phyloP scores from a whole-genome alignment of 2,797 vertebrate species.

The Poecilia gillii region DNA sequence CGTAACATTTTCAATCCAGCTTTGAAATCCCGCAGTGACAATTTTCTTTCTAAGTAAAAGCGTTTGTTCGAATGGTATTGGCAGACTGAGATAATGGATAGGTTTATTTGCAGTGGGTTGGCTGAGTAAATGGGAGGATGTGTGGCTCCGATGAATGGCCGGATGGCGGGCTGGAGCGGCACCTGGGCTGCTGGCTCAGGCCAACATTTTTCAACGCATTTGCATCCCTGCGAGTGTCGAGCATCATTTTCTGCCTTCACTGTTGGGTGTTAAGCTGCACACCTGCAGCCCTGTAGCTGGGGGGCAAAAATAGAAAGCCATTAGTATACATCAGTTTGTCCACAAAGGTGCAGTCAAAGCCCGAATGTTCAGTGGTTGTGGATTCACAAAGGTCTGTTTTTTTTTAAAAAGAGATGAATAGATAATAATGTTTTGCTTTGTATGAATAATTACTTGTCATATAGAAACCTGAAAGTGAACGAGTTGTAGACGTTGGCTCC shows the following conservation, averaged over 20 bases:
- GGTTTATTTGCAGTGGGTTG: slow-evolving; percentile 15
- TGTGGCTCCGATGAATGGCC: slow-evolving; percentile 30
- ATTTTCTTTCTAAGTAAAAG: background rate
- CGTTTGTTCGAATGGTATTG: slow-evolving; percentile 14
- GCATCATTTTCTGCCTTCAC: background rate
- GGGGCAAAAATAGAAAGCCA: background rate
- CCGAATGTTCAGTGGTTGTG: slow-evolving; percentile 12
- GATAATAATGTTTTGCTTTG: slow-evolving; percentile 13
- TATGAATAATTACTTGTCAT: slow-evolving; percentile 16
- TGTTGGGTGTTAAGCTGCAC: background rate
- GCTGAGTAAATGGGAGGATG: slow-evolving; percentile 35
- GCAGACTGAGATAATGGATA: slow-evolving; percentile 17
- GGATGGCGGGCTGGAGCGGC: slow-evolving; percentile 27
- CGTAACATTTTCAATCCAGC: background rate
- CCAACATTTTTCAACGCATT: slow-evolving; percentile 13
- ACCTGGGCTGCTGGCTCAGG: slow-evolving; percentile 28
- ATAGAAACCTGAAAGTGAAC: slow-evolving; percentile 8
- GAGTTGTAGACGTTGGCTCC: slow-evolving; percentile 10
- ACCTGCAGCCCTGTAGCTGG: slow-evolving; percentile 26
- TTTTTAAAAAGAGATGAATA: background rate
- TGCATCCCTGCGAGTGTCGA: slow-evolving; percentile 16
- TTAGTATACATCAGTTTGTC: slow-evolving; percentile 22
- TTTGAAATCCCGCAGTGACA: background rate
- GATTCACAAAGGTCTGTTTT: slow-evolving; percentile 1
- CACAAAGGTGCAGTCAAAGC: slow-evolving; percentile 4